Evolutionary conservation across 2,113 vertebrate genomes (phyloP).

Genomic region (Lasiurus cinereus): DNA sequence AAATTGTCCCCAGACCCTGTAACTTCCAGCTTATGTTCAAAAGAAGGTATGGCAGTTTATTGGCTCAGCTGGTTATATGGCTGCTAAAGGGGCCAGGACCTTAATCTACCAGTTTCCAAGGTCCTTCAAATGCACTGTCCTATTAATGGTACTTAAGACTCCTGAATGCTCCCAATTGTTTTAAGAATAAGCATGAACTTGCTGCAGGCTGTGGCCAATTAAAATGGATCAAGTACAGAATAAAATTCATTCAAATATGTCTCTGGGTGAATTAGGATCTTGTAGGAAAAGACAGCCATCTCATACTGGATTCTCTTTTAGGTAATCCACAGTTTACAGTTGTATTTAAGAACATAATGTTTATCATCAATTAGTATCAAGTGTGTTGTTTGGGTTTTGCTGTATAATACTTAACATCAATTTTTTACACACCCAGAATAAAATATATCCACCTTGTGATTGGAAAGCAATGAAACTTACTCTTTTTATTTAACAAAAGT

Average conservation of each 20-base stretch:
- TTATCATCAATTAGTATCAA: not conserved
- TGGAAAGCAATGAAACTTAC: not conserved
- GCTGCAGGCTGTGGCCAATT: slow-evolving; percentile 47
- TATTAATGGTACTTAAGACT: slow-evolving; percentile 16
- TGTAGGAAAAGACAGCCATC: not conserved
- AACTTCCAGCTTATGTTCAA: slow-evolving; percentile 58
- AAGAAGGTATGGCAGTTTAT: slow-evolving; percentile 37
- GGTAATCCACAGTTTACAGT: not conserved
- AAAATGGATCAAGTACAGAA: slow-evolving; percentile 48
- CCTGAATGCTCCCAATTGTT: not conserved
- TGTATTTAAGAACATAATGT: not conserved
- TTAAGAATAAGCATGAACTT: slow-evolving; percentile 56
- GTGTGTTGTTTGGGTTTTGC: not conserved
- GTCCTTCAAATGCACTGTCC: slow-evolving; percentile 20
- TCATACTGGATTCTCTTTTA: slow-evolving; percentile 30
- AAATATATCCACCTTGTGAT: not conserved
- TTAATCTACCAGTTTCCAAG: not conserved
- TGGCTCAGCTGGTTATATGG: slow-evolving; percentile 12
- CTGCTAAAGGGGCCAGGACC: not conserved
- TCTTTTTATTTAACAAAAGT: slow-evolving; percentile 25
- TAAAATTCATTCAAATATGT: slow-evolving; percentile 19
- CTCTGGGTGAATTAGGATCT: not conserved
- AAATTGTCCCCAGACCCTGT: slow-evolving; percentile 53
- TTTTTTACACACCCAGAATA: slow-evolving; percentile 48
- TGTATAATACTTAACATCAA: not conserved